Base-by-base conservation (phyloP, 64 coral and sea anemone species). In the Exaiptasia diaphana region DNA sequence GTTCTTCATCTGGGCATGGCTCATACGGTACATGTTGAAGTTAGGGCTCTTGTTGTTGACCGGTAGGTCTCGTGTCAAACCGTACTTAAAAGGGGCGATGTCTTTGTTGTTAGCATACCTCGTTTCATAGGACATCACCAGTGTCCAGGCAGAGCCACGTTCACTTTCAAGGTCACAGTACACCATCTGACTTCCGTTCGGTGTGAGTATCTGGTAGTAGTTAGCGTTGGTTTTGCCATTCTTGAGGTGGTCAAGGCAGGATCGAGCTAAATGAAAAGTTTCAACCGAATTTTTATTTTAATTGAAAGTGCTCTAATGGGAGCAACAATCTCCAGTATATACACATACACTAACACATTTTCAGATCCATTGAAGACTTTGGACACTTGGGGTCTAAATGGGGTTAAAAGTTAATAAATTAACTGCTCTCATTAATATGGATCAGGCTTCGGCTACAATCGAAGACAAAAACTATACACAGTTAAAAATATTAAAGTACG, bases 101-200 rank as follows among this genome's bases (percentile, higher is more conserved):
- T 26, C 29, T 3, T 85, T 14, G 58, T 85, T 59, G 34, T 41
- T 0, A n/a, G n/a, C 58, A 0, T 31, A 40, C 48, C 23, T 4
- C 27, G 18, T 33, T 64, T 11, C 27, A 32, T 64, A 40, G 22
- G 82, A 85, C 38, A 70, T 34, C 8, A 85, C 38, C 21, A 85
- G 35, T 10, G 82, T 85, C 82, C 82, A 85, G 5, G 50, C 65
- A 27, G 70, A 40, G 8, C 82, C 68, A 10, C 32, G n/a, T n/a
- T 85, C 82, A n/a, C 50, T 44, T 3, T 30, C 62, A 21, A 85
- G 42, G 69, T 85, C 82, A 61, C 82, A 73, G 37, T 62, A 62
- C 4, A 85, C 69, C 12, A 36, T 49, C 23, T 53, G 68, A 20
- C 25, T 37, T 20, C 50, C 38, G 4, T 53, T 57, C 0, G 48